These are phyloP conservation scores for Tetragnatha montana DNA, from an alignment of 2,888 invertebrate species.

Conservation along the genomic window DNA sequence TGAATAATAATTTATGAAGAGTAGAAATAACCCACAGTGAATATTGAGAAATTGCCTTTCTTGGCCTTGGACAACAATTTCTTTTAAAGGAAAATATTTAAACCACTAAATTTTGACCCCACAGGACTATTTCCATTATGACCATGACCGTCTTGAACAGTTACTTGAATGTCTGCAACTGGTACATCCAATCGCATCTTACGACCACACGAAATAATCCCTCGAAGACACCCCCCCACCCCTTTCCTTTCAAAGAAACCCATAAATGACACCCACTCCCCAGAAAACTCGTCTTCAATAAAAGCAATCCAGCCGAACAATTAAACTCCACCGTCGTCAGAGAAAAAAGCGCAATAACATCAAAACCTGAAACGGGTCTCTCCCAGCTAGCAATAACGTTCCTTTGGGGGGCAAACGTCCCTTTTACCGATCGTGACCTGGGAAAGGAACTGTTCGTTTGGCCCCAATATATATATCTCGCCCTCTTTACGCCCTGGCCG, in stretches of 20 bases:
- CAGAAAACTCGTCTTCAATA: background rate
- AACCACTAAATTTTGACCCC: too few species aligned
- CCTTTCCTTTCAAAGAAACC: background rate
- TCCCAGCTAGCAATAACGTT: conserved; percentile 37
- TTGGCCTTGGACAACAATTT: too few species aligned
- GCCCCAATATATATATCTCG: conserved; percentile 23
- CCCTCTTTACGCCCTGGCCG: background rate
- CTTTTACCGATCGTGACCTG: conserved; percentile 45
- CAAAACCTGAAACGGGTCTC: background rate
- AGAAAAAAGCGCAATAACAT: conserved; percentile 2
- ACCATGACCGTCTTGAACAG: too few species aligned
- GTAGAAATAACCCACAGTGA: too few species aligned
- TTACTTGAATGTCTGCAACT: too few species aligned
- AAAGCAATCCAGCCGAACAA: background rate
- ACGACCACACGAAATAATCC: too few species aligned
- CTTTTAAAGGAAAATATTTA: too few species aligned
- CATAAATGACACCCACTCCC: background rate
- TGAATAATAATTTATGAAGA: too few species aligned
- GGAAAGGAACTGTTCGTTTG: conserved; percentile 21
- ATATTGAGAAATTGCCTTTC: too few species aligned
- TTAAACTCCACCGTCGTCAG: background rate
- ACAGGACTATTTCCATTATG: too few species aligned
- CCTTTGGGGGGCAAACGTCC: conserved; percentile 24
- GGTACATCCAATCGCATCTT: too few species aligned
- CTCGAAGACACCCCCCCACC: too few species aligned